These are phyloP conservation scores for Bursaphelenchus mucronatus DNA, from an alignment of 1,140 invertebrate species.

Conservation along the genomic window DNA sequence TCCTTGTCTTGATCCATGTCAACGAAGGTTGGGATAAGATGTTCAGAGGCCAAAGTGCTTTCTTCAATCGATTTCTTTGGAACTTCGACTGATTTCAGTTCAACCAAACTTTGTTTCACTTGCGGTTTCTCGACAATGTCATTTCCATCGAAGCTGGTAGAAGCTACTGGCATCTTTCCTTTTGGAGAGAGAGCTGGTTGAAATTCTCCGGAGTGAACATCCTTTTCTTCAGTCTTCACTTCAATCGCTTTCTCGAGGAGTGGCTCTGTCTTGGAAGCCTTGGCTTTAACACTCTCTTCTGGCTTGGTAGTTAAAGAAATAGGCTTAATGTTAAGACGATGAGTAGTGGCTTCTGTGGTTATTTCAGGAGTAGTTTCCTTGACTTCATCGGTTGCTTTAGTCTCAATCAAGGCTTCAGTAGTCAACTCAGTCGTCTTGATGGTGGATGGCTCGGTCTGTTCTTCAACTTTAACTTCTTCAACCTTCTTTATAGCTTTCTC, in stretches of 20 bases:
- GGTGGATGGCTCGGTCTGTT: constrained; percentile 10
- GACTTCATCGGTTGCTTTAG: neutral
- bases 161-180: neutral
- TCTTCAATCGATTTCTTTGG: neutral
- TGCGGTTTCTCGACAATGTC: neutral
- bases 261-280: no score
- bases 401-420: neutral
- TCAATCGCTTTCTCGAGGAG: no score
- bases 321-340: no score
- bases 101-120: neutral
- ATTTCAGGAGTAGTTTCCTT: neutral
- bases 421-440: neutral
- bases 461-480: neutral
- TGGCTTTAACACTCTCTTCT: no score
- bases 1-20: neutral
- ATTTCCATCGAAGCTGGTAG: no score
- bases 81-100: neutral
- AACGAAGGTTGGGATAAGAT: neutral
- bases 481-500: neutral
- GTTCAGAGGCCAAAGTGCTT: no score
- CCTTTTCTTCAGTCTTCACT: no score
- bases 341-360: no score
- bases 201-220: no score
- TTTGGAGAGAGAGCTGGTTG: neutral
- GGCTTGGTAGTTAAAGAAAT: no score